Evolutionary conservation across 2,797 vertebrate species (phyloP).

Genomic region (Anabas testudineus): DNA sequence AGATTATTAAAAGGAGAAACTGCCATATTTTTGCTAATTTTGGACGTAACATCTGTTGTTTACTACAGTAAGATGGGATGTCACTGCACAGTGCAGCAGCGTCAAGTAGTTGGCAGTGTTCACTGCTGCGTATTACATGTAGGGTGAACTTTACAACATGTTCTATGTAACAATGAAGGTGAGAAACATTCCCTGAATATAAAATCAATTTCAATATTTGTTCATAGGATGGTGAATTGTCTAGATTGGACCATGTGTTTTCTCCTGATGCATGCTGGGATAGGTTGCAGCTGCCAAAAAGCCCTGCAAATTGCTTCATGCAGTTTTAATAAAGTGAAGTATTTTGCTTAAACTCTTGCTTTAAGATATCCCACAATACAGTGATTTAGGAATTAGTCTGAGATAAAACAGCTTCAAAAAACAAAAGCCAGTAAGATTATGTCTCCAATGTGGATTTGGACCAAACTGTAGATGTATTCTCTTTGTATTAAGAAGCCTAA

Average conservation of each 20-base stretch:
- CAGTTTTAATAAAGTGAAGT: neutral
- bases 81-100: neutral
- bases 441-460: neutral
- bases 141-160: neutral
- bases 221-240: neutral
- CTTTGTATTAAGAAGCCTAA: neutral
- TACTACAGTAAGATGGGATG: neutral
- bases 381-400: neutral
- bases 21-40: conserved; percentile 56
- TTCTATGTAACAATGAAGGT: neutral
- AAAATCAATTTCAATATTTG: conserved; percentile 2
- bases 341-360: too few species aligned
- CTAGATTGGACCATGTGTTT: too few species aligned
- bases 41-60: conserved; percentile 49
- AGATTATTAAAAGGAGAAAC: conserved; percentile 60
- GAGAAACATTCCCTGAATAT: neutral
- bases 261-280: conserved; percentile 10
- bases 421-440: neutral
- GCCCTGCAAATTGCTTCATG: neutral
- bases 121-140: neutral
- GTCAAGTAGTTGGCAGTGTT: neutral
- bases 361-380: too few species aligned
- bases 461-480: neutral
- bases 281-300: neutral
- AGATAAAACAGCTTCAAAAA: neutral